Base-by-base conservation (phyloP, 2,113 vertebrate species). In the Pogonocichla stellata region DNA sequence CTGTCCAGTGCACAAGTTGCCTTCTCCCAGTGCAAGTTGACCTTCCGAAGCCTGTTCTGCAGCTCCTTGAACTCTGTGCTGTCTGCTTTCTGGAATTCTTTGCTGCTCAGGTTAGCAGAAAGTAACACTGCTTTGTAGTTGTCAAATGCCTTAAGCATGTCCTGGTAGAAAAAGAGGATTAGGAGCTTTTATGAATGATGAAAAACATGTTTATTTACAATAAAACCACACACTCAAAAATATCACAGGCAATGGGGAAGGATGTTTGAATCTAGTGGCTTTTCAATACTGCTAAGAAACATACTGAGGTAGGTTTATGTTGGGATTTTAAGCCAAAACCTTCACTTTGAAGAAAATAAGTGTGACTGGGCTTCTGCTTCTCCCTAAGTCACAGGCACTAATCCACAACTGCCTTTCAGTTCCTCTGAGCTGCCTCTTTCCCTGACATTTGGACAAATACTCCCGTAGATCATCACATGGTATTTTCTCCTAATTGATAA, bases 41-140 rank as follows among this genome's bases (percentile, higher is more conserved):
- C 98, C 8, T 97, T 96, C 73, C 83, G 77, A 24, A 99, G 97
- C 14, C 97, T 92, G 6, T 97, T 97, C 71, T 97, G 98, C 85
- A 99, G 98, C 91, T 98, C 98, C 28, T 71, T 95, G 79, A 97
- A 95, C 92, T 99, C 98, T 0, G 91, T 48, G 79, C 97, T 96
- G 54, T 98, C 98, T 0, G 77, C 91, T 2, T 95, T 96, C 93
- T 98, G 98, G 94, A 98, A 98, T 60, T 98, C 98, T 54, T 97
- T 98, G 78, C 98, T 97, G 88, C 94, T 98, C 94, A 98, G 94
- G 86, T 98, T 99, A 71, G 98, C 71, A 1, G 99, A 98, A 93
- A 98, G 98, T 97, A 99, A 95, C 60, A 98, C 95, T n/a, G 98
- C 97, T 96, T 99, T 99, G 97, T 98, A 98, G 95, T 98, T 97